phyloP scores from a whole-genome alignment of 2,888 invertebrate species.

The Parthenolecanium corni region DNA sequence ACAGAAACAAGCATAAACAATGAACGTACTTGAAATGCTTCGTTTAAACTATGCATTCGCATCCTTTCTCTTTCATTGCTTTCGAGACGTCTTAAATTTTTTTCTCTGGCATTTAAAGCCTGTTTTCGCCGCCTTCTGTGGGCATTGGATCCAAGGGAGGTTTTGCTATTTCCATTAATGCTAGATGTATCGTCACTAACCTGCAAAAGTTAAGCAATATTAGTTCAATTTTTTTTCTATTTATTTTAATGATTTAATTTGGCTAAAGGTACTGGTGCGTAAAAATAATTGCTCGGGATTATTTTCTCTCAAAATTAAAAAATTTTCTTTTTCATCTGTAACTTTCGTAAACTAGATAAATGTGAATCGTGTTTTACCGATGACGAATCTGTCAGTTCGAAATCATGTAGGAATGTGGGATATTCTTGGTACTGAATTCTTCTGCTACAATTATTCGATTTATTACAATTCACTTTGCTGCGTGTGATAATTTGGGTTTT shows the following conservation, averaged over 20 bases:
- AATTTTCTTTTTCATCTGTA: not conserved
- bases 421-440: constrained; percentile 24
- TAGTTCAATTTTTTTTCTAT: too few relatives aligned
- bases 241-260: too few relatives aligned
- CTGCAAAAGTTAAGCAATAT: constrained; percentile 27
- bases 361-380: constrained; percentile 33
- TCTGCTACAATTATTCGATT: constrained; percentile 18
- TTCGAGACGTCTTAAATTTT: constrained; percentile 59
- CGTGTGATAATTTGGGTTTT: constrained; percentile 21
- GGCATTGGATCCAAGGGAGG: constrained; percentile 36
- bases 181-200: constrained; percentile 35
- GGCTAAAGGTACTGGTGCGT: too few relatives aligned
- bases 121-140: constrained; percentile 45
- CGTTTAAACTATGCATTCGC: constrained; percentile 69
- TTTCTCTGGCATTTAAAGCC: constrained; percentile 53
- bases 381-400: constrained; percentile 35
- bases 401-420: constrained; percentile 31
- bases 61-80: constrained; percentile 67
- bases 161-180: constrained; percentile 32
- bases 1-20: too few relatives aligned
- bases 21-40: constrained; percentile 56
- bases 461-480: constrained; percentile 23
- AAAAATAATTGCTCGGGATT: too few relatives aligned
- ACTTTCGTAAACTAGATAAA: not conserved
- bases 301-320: too few relatives aligned